Base-by-base conservation (phyloP, 1,140 invertebrate species). In the Bombus difficillimus region DNA sequence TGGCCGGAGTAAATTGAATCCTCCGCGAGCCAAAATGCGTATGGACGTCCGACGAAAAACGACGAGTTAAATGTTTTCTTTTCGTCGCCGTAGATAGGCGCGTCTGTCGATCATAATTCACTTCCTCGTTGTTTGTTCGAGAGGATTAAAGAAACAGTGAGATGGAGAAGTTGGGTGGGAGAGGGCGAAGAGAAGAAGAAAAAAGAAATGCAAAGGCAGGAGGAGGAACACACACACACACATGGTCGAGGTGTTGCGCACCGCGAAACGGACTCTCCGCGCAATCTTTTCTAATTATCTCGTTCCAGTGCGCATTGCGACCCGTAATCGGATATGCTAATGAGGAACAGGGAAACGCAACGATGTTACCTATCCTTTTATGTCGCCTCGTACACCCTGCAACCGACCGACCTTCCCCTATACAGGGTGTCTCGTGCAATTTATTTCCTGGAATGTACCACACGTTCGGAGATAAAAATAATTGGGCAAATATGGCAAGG, bases 271-370 rank as follows among this genome's bases (percentile, higher is more conserved):
- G 87, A 89, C 88, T 37, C 76, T n/a, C 39, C 25, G 79, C 87
- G 87, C 89, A 92, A 93, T 93, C 92, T 92, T 91, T 92, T 91
- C 88, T 92, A 93, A 93, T 93, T 93, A 92, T 93, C 92, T 93
- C 87, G 81, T 89, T 91, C 85, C 89, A 88, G 85, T 59, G 83
- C 83, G 83, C 74, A 89, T 85, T 86, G 87, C 85, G 88, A 78
- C 89, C 91, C 88, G 87, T 90, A 92, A 92, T 92, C 89, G 91
- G 89, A 92, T 93, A 92, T 93, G 92, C 91, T 93, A 93, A 92
- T 93, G 92, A 83, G 72, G 59, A 86, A 82, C 43, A 73, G 75
- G 80, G 85, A 77, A 89, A 86, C 85, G 88, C 80, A 89, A 89
- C 88, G 80, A 84, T 86, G 88, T 87, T 86, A 78, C 73, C 64